Percentiles rank a stretch among this genome's conserved stretches.
Evolutionary conservation across 2,797 vertebrate genomes (phyloP).

Genomic region (Caiman crocodilus): DNA sequence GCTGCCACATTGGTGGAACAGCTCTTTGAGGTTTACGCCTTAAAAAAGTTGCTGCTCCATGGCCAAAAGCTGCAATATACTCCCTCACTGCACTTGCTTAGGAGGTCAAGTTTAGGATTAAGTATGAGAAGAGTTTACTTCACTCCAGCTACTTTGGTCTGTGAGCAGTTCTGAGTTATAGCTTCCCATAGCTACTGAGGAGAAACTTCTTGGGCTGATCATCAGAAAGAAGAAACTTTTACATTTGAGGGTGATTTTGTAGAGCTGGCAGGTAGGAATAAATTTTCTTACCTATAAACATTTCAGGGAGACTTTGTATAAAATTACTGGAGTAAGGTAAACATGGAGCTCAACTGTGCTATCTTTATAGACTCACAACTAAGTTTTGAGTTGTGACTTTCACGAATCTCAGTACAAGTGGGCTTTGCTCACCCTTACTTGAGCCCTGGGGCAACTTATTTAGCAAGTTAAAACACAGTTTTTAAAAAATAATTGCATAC

Average conservation of each 20-base stretch:
- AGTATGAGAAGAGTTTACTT: accelerated
- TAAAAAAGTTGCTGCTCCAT: background rate
- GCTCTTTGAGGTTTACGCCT: background rate
- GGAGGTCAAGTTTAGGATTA: accelerated
- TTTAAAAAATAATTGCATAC: background rate
- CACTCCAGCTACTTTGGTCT: background rate
- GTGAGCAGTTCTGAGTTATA: background rate
- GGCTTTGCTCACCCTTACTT: too few species aligned
- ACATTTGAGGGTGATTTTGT: conserved; percentile 40
- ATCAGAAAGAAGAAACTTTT: background rate
- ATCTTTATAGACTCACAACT: background rate
- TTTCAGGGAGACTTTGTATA: conserved; percentile 48
- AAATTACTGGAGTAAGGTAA: conserved; percentile 29
- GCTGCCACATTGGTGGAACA: background rate
- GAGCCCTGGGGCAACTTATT: background rate
- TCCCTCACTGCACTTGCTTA: background rate
- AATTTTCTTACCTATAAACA: conserved; percentile 69
- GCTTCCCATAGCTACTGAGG: background rate
- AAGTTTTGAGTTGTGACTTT: background rate
- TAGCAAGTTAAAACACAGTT: background rate
- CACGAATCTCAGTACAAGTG: too few species aligned
- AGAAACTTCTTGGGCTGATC: background rate
- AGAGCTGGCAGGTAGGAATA: conserved; percentile 36
- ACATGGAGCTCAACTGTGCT: conserved; percentile 32
- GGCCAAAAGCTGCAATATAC: background rate